These are phyloP conservation scores for Halcyon senegalensis DNA, from an alignment of 2,113 vertebrate species.

Conservation along the genomic window DNA sequence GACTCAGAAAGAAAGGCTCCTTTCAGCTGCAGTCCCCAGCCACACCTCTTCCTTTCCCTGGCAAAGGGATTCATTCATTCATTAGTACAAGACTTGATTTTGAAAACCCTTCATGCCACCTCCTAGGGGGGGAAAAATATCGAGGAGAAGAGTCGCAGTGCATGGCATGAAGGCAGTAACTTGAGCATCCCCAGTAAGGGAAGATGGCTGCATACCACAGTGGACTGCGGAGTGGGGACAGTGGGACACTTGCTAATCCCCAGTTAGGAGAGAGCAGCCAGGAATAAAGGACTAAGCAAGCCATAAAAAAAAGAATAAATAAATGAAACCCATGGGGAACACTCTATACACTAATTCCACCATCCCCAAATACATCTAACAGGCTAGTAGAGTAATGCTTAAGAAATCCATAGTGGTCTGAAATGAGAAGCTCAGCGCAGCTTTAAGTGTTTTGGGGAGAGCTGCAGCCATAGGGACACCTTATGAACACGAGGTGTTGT, in stretches of 20 bases:
- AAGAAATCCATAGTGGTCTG: neutral
- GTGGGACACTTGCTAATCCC: neutral
- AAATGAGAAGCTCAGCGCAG: neutral
- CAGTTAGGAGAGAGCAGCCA: neutral
- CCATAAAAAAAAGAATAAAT: neutral
- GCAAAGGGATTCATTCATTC: neutral
- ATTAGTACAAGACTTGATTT: neutral
- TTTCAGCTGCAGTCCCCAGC: neutral
- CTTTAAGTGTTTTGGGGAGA: neutral
- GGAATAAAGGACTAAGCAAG: neutral
- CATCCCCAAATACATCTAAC: rapidly evolving
- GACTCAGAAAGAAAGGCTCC: neutral
- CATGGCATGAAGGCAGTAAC: neutral
- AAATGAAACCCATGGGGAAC: neutral
- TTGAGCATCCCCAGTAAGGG: neutral
- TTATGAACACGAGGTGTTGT: neutral
- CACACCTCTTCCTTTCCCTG: neutral
- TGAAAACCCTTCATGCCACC: neutral
- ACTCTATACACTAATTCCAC: neutral
- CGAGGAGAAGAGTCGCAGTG: neutral
- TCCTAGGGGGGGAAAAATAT: neutral
- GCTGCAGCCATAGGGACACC: neutral
- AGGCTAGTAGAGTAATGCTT: no score
- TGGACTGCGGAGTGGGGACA: neutral
- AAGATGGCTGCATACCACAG: neutral